Evolutionary conservation across 2,113 vertebrate species (phyloP).

Genomic region (Crotalus helleri): DNA sequence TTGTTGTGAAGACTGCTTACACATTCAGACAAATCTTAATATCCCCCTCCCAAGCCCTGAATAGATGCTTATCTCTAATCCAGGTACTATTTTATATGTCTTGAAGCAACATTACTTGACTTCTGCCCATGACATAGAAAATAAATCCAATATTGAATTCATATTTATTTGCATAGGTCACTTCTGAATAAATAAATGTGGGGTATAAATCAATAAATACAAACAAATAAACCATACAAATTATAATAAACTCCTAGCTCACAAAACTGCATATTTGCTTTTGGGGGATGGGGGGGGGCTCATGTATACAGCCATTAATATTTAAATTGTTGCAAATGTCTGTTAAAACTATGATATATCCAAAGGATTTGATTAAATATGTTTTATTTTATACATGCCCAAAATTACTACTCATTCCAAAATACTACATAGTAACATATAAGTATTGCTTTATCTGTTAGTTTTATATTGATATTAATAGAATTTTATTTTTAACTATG

Average conservation of each 20-base stretch:
- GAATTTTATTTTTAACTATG: not conserved
- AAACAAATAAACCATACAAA: not conserved
- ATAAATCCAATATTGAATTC: not conserved
- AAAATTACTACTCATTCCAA: not conserved
- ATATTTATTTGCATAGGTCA: not conserved
- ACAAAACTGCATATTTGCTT: not conserved
- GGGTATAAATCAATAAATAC: not conserved
- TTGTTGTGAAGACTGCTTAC: not conserved
- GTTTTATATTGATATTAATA: not conserved
- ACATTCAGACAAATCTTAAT: not conserved
- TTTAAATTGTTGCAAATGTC: not conserved
- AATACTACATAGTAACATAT: not conserved
- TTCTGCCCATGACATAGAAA: not conserved
- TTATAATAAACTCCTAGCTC: not conserved
- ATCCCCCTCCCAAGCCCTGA: not conserved
- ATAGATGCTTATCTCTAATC: not conserved
- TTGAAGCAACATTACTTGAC: not conserved
- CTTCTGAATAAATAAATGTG: not conserved
- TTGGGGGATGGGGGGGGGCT: not conserved
- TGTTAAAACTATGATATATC: not conserved
- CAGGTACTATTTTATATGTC: not conserved
- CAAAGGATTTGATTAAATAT: not conserved
- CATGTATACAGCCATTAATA: not conserved
- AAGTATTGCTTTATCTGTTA: not conserved
- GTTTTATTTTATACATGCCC: not conserved